These are phyloP conservation scores for Dryas iulia DNA, from an alignment of 1,140 invertebrate species.

Conservation along the genomic window DNA sequence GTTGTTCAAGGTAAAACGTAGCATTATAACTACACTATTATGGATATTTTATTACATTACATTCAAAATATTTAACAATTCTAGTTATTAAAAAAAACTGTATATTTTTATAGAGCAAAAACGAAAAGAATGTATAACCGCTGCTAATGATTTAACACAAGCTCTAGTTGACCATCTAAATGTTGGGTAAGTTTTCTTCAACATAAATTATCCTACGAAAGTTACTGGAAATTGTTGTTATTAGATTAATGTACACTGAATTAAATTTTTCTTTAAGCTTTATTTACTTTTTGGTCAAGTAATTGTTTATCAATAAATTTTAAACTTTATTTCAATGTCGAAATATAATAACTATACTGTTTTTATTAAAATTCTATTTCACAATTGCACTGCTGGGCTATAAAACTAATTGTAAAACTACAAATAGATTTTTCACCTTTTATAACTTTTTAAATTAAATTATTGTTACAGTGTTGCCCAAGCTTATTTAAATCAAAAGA, in stretches of 20 bases:
- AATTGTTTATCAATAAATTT: too few species aligned
- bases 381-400: too few species aligned
- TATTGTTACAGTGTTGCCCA: conserved; percentile 89
- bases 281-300: too few species aligned
- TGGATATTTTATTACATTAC: background rate
- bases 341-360: background rate
- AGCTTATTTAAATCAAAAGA: conserved; percentile 98
- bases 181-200: conserved; percentile 89
- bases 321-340: too few species aligned
- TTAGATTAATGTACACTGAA: too few species aligned
- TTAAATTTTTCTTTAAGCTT: too few species aligned
- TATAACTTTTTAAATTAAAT: too few species aligned
- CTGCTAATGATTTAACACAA: conserved; percentile 95
- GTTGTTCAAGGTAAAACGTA: conserved; percentile 58
- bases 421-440: too few species aligned
- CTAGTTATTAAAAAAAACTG: background rate
- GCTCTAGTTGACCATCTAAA: conserved; percentile 98
- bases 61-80: too few species aligned
- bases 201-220: background rate
- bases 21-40: background rate
- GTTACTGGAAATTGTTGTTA: background rate
- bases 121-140: conserved; percentile 94
- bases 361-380: too few species aligned
- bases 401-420: too few species aligned
- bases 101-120: conserved; percentile 87